Conservation (phyloP, 2,797 vertebrate genomes). For the Champsocephalus esox region DNA sequence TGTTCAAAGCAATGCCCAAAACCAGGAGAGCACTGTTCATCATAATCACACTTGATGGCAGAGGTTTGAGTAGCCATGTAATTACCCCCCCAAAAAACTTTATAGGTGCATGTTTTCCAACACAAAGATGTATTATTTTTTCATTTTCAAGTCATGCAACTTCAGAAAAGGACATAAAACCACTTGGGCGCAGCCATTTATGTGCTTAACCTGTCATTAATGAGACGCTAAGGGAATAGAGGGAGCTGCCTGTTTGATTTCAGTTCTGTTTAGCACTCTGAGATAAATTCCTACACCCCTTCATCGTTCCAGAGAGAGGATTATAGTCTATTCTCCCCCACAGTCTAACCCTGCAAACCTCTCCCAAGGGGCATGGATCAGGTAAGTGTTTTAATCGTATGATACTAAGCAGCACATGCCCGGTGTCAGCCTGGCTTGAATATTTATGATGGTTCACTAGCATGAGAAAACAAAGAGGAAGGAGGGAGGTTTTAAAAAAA, state of each 20-base stretch:
- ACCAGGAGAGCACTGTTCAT: slow-evolving; percentile 46
- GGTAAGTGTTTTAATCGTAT: slow-evolving; percentile 79
- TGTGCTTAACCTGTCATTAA: slow-evolving; percentile 92
- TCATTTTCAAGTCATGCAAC: slow-evolving; percentile 60
- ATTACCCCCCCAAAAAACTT: slow-evolving; percentile 56
- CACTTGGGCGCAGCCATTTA: slow-evolving; percentile 84
- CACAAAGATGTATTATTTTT: slow-evolving; percentile 60
- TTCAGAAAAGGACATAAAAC: slow-evolving; percentile 72
- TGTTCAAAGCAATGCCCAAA: slow-evolving; percentile 38
- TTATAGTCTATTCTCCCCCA: slow-evolving; percentile 69
- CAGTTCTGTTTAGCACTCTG: slow-evolving; percentile 64
- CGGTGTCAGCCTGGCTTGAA: slow-evolving; percentile 62
- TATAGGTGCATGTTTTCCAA: slow-evolving; percentile 47
- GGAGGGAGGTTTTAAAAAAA: slow-evolving; percentile 29
- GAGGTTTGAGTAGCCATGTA: slow-evolving; percentile 58
- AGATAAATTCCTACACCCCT: slow-evolving; percentile 70
- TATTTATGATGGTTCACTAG: slow-evolving; percentile 52
- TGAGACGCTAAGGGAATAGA: slow-evolving; percentile 89
- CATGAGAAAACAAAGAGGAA: slow-evolving; percentile 22
- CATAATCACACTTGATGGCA: slow-evolving; percentile 51
- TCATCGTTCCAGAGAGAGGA: slow-evolving; percentile 61
- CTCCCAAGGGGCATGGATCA: slow-evolving; percentile 74
- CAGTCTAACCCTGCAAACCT: slow-evolving; percentile 65
- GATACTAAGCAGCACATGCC: slow-evolving; percentile 66
- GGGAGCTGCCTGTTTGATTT: slow-evolving; percentile 75